These are phyloP conservation scores for Tetragnatha versicolor DNA, from an alignment of 1,140 invertebrate genomes.

Conservation along the genomic window DNA sequence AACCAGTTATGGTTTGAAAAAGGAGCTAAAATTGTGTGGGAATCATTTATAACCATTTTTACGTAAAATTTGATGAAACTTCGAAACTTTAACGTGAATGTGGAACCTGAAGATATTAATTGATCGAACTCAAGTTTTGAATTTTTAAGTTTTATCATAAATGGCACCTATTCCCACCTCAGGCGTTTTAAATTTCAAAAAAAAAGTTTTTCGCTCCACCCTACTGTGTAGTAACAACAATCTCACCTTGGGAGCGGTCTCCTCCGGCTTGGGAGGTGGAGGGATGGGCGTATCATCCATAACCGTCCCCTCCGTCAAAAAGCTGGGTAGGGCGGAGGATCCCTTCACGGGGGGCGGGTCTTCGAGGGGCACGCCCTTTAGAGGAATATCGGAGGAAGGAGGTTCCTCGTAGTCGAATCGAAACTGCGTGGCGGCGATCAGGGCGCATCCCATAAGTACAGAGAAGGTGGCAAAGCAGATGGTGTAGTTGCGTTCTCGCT, in stretches of 20 bases:
- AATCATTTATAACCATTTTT: too few species aligned
- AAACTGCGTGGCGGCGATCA: slow-evolving; percentile 89
- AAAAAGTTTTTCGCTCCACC: too few species aligned
- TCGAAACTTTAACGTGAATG: too few species aligned
- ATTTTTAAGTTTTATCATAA: too few species aligned
- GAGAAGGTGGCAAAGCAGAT: slow-evolving; percentile 98
- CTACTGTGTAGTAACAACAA: too few species aligned
- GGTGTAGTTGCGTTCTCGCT: slow-evolving; percentile 95
- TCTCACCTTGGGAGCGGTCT: slow-evolving; percentile 33
- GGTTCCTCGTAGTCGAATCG: slow-evolving; percentile 65
- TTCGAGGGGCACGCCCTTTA: slow-evolving; percentile 41
- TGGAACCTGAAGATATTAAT: too few species aligned
- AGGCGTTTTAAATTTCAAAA: too few species aligned
- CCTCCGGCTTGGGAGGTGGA: slow-evolving; percentile 18
- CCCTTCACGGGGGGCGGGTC: slow-evolving; percentile 31
- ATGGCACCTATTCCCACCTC: too few species aligned
- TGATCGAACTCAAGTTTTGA: too few species aligned
- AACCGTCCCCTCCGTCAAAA: slow-evolving; percentile 49
- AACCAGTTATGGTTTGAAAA: too few species aligned
- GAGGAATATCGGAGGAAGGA: slow-evolving; percentile 41
- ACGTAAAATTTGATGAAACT: too few species aligned
- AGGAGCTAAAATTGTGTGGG: too few species aligned
- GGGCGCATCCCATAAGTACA: slow-evolving; percentile 93
- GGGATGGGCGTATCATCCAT: slow-evolving; percentile 45
- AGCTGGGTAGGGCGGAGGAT: not conserved